These are phyloP conservation scores for Falco columbarius DNA, from an alignment of 2,797 vertebrate genomes.

Conservation along the genomic window DNA sequence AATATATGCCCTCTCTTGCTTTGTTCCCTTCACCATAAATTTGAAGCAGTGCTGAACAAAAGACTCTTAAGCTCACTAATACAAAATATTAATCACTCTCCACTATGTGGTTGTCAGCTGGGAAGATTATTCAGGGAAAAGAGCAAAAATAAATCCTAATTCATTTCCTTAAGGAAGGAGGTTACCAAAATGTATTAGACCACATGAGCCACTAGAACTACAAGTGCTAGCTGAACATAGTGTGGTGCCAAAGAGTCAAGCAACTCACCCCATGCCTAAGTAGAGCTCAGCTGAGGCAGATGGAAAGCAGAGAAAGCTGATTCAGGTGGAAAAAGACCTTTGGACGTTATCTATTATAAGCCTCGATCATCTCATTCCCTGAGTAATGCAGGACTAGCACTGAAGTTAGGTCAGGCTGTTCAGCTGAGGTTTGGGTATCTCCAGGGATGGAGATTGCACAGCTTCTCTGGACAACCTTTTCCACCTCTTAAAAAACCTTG, in stretches of 20 bases:
- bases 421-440: not conserved
- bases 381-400: not conserved
- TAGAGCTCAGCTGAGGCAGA: not conserved
- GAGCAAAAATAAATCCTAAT: not conserved
- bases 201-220: not conserved
- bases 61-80: not conserved
- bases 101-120: not conserved
- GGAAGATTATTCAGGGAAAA: not conserved
- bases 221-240: not conserved
- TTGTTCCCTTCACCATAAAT: not conserved
- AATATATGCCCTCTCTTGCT: not conserved
- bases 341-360: not conserved
- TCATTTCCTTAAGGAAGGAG: not conserved
- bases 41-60: not conserved
- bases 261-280: not conserved
- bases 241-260: not conserved
- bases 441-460: not conserved
- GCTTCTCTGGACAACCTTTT: not conserved
- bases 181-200: not conserved
- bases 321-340: not conserved
- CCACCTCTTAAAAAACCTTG: not conserved
- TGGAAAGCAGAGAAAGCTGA: not conserved
- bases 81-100: not conserved
- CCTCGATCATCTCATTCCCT: not conserved
- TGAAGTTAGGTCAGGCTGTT: not conserved